Percentiles rank a stretch among this genome's conserved stretches.
Evolutionary conservation across 2,797 vertebrate genomes (phyloP).

Genomic region (Chiroxiphia lanceolata): DNA sequence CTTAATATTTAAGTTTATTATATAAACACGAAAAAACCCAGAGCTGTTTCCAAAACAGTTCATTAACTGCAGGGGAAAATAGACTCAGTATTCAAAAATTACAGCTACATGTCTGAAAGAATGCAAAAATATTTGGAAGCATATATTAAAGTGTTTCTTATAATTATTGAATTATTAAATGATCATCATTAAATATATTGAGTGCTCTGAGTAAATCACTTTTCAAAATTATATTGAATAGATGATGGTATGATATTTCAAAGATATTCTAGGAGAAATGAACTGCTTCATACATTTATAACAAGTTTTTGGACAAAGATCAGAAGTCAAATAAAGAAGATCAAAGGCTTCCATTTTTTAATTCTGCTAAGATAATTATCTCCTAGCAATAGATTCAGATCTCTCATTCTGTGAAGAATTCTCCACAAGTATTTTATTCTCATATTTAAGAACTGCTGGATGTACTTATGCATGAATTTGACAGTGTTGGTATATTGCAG

Average conservation of each 20-base stretch:
- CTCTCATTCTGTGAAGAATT: background rate
- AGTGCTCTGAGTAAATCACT: background rate
- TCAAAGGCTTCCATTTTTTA: conserved; percentile 8
- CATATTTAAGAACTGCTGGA: background rate
- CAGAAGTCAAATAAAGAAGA: conserved; percentile 18
- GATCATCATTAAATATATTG: conserved; percentile 14
- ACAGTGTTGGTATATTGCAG: background rate
- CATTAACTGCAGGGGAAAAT: background rate
- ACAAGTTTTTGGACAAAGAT: conserved; percentile 2
- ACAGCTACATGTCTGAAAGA: background rate
- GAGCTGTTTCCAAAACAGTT: background rate
- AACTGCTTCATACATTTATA: background rate
- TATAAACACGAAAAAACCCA: background rate
- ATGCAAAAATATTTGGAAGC: conserved; percentile 14
- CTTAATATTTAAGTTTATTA: background rate
- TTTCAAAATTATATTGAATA: background rate
- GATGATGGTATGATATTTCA: background rate
- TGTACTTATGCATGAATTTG: background rate
- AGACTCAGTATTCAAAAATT: background rate
- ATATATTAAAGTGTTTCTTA: background rate
- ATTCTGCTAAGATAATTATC: conserved; percentile 7
- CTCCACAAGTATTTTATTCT: background rate
- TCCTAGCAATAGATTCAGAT: background rate
- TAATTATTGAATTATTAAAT: conserved; percentile 16
- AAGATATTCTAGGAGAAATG: background rate